Base-by-base conservation (phyloP, 2,888 invertebrate species). In the Frankliniella intonsa region DNA sequence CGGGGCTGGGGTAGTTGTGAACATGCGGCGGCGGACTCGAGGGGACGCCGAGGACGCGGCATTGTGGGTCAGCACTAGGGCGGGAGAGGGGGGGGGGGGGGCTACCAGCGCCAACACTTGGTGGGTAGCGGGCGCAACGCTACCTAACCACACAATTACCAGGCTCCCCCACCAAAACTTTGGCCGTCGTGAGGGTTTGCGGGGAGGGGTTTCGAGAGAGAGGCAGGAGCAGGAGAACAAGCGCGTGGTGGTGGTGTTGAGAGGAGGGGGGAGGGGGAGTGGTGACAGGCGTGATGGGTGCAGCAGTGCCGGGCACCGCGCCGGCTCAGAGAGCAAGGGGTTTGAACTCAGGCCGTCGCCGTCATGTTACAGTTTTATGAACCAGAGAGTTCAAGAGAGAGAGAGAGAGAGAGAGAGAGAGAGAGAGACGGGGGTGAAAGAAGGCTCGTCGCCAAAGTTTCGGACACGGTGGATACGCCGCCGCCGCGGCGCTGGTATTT, bases 71-170 rank as follows among this genome's bases (percentile, higher is more conserved):
- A 55, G 55, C 14, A 0, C 14, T 11, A 11, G 2, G 55, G 55
- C 55, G 55, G 3, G 55, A 17, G 7, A 7, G 17, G 17, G 55
- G 55, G 55, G 55, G 55, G 2, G 55, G 55, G 55, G 55, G 38
- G 55, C 55, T 38, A 38, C 38, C 38, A 38, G 5, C 55, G 14
- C 14, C 55, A 55, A 55, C 55, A 55, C 55, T 55, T 55, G 55
- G 55, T 1, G 55, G 55, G 12, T 55, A 55, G 55, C 55, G 55
- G 55, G 55, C 55, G 55, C 19, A 55, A 55, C 55, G 55, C 55
- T 55, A 55, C 55, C 55, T 55, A 55, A 55, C 55, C 55, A 55
- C 55, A 55, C 55, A 55, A 55, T 55, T 55, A 55, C 55, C 55
- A 19, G 55, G 55, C 17, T 55, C 55, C 55, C 17, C 55, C 55